These are phyloP conservation scores for Melanotaenia trifasciata DNA, from an alignment of 2,797 vertebrate genomes.

Conservation along the genomic window DNA sequence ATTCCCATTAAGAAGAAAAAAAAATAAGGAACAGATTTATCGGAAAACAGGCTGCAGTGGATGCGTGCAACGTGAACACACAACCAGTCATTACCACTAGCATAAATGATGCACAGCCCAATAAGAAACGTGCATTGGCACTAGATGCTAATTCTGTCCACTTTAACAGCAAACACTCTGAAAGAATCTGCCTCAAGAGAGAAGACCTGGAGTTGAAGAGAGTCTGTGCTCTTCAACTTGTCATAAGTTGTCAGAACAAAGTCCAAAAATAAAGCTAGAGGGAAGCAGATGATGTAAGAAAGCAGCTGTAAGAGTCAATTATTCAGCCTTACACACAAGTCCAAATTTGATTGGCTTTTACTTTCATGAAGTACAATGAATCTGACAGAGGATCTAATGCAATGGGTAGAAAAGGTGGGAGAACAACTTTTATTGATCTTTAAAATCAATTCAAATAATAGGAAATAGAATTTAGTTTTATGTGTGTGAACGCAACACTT, in stretches of 20 bases:
- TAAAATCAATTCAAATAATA: neutral
- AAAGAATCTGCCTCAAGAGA: conserved; percentile 12
- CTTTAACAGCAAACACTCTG: neutral
- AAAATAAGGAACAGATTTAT: neutral
- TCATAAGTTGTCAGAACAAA: neutral
- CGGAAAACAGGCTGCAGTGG: neutral
- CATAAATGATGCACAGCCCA: neutral
- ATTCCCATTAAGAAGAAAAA: neutral
- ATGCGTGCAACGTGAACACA: neutral
- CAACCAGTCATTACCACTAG: neutral
- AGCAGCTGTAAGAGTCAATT: neutral
- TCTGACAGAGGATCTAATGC: neutral
- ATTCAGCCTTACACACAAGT: neutral
- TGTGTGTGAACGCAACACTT: neutral
- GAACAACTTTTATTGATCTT: neutral
- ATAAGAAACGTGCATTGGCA: neutral
- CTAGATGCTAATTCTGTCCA: neutral
- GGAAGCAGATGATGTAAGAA: conserved; percentile 1
- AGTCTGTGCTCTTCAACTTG: no score
- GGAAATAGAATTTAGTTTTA: neutral
- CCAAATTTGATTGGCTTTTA: neutral
- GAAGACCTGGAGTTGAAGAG: conserved; percentile 15
- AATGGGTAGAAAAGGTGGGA: neutral
- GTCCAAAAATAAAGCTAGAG: neutral
- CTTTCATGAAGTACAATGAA: neutral